Evolutionary conservation across 1,140 invertebrate species (phyloP).

Genomic region (Campodea augens): DNA sequence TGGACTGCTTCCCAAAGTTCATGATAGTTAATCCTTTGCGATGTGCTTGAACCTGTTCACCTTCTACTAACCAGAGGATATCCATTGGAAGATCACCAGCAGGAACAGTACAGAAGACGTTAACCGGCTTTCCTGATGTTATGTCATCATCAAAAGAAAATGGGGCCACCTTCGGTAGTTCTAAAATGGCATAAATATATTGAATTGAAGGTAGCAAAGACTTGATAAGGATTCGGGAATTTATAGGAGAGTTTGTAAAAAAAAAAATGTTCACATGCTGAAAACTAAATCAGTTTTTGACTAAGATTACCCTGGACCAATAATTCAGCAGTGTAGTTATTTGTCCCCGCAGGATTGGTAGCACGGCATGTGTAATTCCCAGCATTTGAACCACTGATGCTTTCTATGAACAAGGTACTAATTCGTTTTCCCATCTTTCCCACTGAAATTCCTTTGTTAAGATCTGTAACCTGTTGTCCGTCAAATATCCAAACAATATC

Average conservation of each 20-base stretch:
- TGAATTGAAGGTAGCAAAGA: too few species aligned
- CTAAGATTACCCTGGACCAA: slow-evolving; percentile 35
- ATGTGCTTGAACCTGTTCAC: slow-evolving; percentile 33
- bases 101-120: slow-evolving; percentile 50
- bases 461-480: slow-evolving; percentile 9
- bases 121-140: slow-evolving; percentile 46
- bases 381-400: too few species aligned
- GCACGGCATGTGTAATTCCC: slow-evolving; percentile 47
- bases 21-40: slow-evolving; percentile 33
- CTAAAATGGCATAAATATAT: too few species aligned
- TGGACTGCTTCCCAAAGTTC: slow-evolving; percentile 32
- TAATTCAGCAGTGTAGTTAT: slow-evolving; percentile 35
- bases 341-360: slow-evolving; percentile 39
- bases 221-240: too few species aligned
- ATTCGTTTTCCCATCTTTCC: too few species aligned
- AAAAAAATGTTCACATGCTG: too few species aligned
- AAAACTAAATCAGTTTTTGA: too few species aligned
- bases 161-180: slow-evolving; percentile 12
- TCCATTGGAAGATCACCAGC: slow-evolving; percentile 55
- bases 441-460: too few species aligned
- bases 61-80: slow-evolving; percentile 43
- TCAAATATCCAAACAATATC: slow-evolving; percentile 16
- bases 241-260: too few species aligned
- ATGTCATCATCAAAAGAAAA: slow-evolving; percentile 13
- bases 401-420: too few species aligned